phyloP scores from a whole-genome alignment of 2,113 vertebrate species.

The Otocyon megalotis region DNA sequence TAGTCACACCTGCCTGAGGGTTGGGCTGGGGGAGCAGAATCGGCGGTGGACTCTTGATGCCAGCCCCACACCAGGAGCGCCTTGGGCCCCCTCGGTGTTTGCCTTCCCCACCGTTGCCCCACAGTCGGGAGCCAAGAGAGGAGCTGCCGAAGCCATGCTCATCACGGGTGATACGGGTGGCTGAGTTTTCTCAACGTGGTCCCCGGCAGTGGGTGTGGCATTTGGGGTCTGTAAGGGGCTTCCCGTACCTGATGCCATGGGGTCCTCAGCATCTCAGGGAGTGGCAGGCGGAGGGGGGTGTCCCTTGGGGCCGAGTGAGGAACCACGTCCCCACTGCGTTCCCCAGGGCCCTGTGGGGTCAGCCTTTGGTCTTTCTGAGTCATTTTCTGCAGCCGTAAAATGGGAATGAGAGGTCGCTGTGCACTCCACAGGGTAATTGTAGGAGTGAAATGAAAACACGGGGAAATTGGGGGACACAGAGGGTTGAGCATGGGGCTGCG shows the following conservation, averaged over 20 bases:
- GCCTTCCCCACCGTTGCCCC: fast-evolving
- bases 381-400: not conserved
- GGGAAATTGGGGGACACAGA: not conserved
- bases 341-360: not conserved
- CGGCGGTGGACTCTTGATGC: fast-evolving
- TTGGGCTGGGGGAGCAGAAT: fast-evolving
- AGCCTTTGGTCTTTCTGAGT: not conserved
- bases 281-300: not conserved
- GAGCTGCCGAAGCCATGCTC: fast-evolving
- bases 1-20: fast-evolving
- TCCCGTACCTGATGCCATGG: too few relatives aligned
- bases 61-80: fast-evolving
- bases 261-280: not conserved
- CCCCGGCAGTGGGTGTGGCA: not conserved
- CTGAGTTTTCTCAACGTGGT: fast-evolving
- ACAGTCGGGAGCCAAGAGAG: fast-evolving
- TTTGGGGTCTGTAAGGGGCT: too few relatives aligned
- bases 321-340: fast-evolving
- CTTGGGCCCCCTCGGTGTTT: fast-evolving
- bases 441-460: not conserved
- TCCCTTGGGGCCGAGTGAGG: not conserved
- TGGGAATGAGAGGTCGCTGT: not conserved
- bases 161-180: fast-evolving
- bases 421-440: not conserved
- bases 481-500: not conserved